Base-by-base conservation (phyloP, 2,888 invertebrate species). In the Protodeltote pygarga region DNA sequence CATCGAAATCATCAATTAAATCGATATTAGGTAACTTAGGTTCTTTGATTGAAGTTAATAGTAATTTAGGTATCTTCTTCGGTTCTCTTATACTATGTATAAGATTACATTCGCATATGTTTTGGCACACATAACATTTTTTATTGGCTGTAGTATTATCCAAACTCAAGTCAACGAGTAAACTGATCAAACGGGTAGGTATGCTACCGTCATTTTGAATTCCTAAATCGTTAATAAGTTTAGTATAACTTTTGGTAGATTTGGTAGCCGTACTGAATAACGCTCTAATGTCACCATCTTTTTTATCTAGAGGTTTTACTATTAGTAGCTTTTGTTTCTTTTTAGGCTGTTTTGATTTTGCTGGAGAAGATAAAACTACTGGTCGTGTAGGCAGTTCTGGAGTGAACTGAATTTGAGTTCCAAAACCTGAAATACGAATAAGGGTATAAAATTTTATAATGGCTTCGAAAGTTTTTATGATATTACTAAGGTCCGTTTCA, bases 231-330 rank as follows among this genome's bases (percentile, higher is more conserved):
- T 81, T 86, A 9, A 89, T 81, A 19, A 86, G 65, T 75, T 90
- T 91, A 1, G 89, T 90, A 37, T 92, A 86, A 69, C 79, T 92
- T 49, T 88, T 85, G 8, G 87, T 89, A n/a, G 88, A 87, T 73
- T 87, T 92, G 0, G 87, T 90, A 0, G 80, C 81, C 5, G 87
- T 85, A 51, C 87, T 85, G 33, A 94, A 94, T 50, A 94, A 82
- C 33, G 91, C 89, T 73, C 94, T 81, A 17, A 94, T 93, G 47
- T 94, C 94, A 0, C 92, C 88, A 71, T 93, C 75, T 80, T 81
- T 87, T 77, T 89, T 87, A 2, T 53, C 70, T 0, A 84, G 85
- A 6, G 88, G 83, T 66, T 87, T 89, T 3, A 48, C 13, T 13
- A 66, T 5, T 2, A 50, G 46, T 2, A 46, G 11, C 63, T 83